These are phyloP conservation scores for Linepithema humile DNA, from an alignment of 1,140 invertebrate genomes.

Conservation along the genomic window DNA sequence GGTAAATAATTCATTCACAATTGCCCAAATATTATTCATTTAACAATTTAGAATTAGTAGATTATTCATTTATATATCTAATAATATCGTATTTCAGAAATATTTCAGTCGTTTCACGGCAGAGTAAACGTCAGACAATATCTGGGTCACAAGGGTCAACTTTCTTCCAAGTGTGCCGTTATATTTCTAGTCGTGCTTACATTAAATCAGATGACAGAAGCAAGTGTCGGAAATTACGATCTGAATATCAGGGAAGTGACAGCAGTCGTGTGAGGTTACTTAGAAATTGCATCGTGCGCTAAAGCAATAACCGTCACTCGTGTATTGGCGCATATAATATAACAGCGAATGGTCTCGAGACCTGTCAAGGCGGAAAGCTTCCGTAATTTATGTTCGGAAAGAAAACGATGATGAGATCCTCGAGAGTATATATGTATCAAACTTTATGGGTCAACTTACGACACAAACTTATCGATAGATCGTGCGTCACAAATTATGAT, in stretches of 20 bases:
- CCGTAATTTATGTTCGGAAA: not conserved
- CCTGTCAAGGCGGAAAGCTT: not conserved
- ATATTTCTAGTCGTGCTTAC: not conserved
- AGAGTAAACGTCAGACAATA: not conserved
- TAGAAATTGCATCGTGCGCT: not conserved
- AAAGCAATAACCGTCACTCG: not conserved
- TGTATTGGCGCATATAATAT: not conserved
- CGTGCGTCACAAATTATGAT: not conserved
- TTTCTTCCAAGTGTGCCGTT: not conserved
- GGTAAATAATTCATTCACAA: not conserved
- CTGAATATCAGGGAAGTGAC: not conserved
- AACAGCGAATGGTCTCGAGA: not conserved
- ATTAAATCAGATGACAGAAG: not conserved
- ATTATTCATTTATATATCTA: not conserved
- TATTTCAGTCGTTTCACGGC: not conserved
- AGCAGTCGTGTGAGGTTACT: not conserved
- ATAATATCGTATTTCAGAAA: not conserved
- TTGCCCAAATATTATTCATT: not conserved
- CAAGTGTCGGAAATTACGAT: not conserved
- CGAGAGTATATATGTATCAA: not conserved
- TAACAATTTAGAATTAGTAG: too few relatives aligned
- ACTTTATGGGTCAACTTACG: not conserved
- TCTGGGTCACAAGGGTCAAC: not conserved
- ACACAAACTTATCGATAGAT: conserved; percentile 10
- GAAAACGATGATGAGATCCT: not conserved